Base-by-base conservation (phyloP, 2,113 vertebrate species). In the Eira barbara region DNA sequence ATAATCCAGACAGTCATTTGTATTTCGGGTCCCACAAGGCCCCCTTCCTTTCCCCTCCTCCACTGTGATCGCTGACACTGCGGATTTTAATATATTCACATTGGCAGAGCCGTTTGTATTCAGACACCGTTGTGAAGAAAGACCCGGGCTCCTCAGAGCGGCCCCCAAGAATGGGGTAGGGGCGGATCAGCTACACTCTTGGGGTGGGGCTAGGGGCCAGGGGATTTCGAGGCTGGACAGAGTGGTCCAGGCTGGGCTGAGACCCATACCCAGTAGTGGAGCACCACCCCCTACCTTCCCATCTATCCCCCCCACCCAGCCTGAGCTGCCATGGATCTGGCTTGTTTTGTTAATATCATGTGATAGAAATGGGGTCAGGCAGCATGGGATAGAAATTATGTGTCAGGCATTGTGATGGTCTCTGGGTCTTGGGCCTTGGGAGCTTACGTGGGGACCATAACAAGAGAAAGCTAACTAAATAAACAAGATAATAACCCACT, bases 71-170 rank as follows among this genome's bases (percentile, higher is more conserved):
- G 98, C 98, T 98, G 98, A 98, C 95, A n/a, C 74, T 15, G 97
- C 95, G 85, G 95, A 97, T 98, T 98, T 98, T 98, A 98, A 98
- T 98, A 97, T 97, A 98, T 98, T 98, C 97, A 95, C 98, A 96
- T 84, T 97, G 98, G 97, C 97, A 97, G 91, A 92, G 98, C 97
- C 96, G 97, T 98, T 98, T 98, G 98, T 97, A 98, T 98, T 97
- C 97, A 98, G 98, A 98, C 95, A 97, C 97, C 97, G 98, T 97
- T 98, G 98, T 95, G 98, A 88, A 98, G 97, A 98, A 96, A 98
- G 98, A 97, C 95, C 81, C 88, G 74, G 97, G 96, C 97, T 98
- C 97, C 97, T 97, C 97, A 86, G 97, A 97, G 93, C 61, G 34
- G 89, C 95, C 98, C 97, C 96, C 81, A 81, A 83, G 42, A 84